A percentile compares a stretch with the other conserved stretches of the same genome.
Conservation (phyloP, 2,888 invertebrate genomes). For the Choreutis nemorana region DNA sequence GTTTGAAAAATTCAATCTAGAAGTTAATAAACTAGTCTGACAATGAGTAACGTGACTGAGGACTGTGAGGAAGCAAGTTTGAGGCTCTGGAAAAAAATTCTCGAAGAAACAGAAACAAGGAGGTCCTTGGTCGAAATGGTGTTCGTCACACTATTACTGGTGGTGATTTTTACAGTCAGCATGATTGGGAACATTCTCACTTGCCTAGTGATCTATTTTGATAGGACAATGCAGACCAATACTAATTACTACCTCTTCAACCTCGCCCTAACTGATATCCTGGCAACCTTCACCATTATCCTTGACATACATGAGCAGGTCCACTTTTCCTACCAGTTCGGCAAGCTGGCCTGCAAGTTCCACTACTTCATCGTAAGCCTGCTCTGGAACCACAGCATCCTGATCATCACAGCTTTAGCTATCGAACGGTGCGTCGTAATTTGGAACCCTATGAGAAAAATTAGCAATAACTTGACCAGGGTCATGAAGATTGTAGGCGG, state of each 20-base stretch:
- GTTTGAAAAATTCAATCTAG: too few relatives aligned
- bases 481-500: constrained; percentile 27
- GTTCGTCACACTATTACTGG: constrained; percentile 15
- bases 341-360: constrained; percentile 24
- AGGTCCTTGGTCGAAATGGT: constrained; percentile 16
- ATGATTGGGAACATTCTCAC: constrained; percentile 41
- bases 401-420: constrained; percentile 34
- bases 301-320: constrained; percentile 23
- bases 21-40: too few relatives aligned
- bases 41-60: too few relatives aligned
- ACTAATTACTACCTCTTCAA: constrained; percentile 49
- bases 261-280: constrained; percentile 41
- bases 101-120: not conserved
- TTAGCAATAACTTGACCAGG: constrained; percentile 22
- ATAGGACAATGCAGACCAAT: constrained; percentile 43
- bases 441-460: constrained; percentile 27
- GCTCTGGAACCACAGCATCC: constrained; percentile 33
- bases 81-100: constrained; percentile 16
- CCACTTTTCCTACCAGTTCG: constrained; percentile 16
- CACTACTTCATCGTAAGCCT: constrained; percentile 27
- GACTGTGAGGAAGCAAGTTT: too few relatives aligned
- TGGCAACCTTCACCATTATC: constrained; percentile 33
- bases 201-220: constrained; percentile 42
- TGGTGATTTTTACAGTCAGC: constrained; percentile 24
- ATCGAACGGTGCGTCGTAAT: constrained; percentile 37